Evolutionary conservation across 1,140 invertebrate species (phyloP), one percentile per base, ranked within the genome.

Genomic region (Hycleus cichorii): DNA sequence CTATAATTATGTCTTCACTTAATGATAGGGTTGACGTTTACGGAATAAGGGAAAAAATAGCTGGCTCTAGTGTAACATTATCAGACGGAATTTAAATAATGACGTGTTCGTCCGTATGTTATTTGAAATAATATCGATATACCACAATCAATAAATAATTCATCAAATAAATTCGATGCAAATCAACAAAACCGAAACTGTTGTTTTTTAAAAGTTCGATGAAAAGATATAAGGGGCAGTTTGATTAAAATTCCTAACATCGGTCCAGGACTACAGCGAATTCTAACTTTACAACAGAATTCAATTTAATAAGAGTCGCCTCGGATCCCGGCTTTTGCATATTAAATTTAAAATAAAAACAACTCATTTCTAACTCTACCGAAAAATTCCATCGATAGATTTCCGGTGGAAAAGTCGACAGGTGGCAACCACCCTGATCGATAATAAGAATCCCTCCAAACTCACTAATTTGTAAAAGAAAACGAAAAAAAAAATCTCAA

Each of bases 201-300:
- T 9, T 42, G 55, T 64, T 64, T 60, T n/a, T 11, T 49, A 32
- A 62, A n/a, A 58, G 59, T 58, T 50, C 47, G 54, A 62, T 63
- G 57, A 60, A 59, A 55, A 62, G 60, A 48, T 58, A 59, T 18
- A 63, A 57, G 64, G 60, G 64, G 58, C 57, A 62, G 61, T 68
- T 68, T 68, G 64, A 68, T 68, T 68, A 68, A 68, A 68, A 68
- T 68, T 68, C 66, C 59, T 63, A 38, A 49, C 40, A 42, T 57
- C 57, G 61, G 48, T 51, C 25, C 47, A 18, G 45, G 47, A 43
- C 25, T 57, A 11, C 32, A 12, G 12, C 38, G 48, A 57, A 57
- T 25, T 57, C 48, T 49, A 50, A 57, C 49, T 11, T 57, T 59
- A 53, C 47, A 39, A 50, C 40, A 58, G 62, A 61, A 58, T 64